phyloP scores from a whole-genome alignment of 2,888 invertebrate genomes.

The Euzophera pinguis region DNA sequence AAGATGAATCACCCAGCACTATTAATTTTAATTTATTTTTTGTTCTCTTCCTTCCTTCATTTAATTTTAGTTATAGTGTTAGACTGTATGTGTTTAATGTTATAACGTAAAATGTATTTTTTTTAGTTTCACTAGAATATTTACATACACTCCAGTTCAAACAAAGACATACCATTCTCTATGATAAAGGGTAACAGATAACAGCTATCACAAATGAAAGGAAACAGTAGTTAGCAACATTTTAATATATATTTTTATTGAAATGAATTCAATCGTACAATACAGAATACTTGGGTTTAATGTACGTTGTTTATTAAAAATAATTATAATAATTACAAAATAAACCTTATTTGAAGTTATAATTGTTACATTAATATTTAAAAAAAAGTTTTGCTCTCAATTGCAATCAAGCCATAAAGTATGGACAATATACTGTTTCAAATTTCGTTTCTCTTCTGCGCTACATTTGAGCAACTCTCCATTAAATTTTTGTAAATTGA shows the following conservation, averaged over 20 bases:
- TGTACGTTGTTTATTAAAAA: constrained; percentile 73
- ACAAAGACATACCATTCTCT: not conserved
- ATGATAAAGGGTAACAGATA: not conserved
- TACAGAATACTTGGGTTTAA: constrained; percentile 74
- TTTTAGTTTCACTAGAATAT: not conserved
- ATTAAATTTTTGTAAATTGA: constrained; percentile 40
- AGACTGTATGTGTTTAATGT: too few relatives aligned
- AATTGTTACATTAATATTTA: constrained; percentile 59
- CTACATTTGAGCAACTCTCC: constrained; percentile 65
- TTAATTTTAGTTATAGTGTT: too few relatives aligned
- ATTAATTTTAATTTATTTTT: too few relatives aligned
- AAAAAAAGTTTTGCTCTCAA: constrained; percentile 56
- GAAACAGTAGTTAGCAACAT: constrained; percentile 74
- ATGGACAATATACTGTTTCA: constrained; percentile 60
- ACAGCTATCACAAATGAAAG: constrained; percentile 35
- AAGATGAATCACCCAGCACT: too few relatives aligned
- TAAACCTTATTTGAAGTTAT: constrained; percentile 70
- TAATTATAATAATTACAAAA: constrained; percentile 77
- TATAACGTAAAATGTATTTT: too few relatives aligned
- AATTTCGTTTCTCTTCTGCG: constrained; percentile 38
- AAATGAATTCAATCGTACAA: constrained; percentile 79
- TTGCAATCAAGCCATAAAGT: constrained; percentile 55
- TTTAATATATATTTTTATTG: constrained; percentile 81
- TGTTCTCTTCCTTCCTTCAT: too few relatives aligned
- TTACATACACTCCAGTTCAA: not conserved